Percentiles rank a stretch among this genome's conserved stretches.
Evolutionary conservation across 1,140 invertebrate species (phyloP).

Genomic region (Zaprionus capensis): DNA sequence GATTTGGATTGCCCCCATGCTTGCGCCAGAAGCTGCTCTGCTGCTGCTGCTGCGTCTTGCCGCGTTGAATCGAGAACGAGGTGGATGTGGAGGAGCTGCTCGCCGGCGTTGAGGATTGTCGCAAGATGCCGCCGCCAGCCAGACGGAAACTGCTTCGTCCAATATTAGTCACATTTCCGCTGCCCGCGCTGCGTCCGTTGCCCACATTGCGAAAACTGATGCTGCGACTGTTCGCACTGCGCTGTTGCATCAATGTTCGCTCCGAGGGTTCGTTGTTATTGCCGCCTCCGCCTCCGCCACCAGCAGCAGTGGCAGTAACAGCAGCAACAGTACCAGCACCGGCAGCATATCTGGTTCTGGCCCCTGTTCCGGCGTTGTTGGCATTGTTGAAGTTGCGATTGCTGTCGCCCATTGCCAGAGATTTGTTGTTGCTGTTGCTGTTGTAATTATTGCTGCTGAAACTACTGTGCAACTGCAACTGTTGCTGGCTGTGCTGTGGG

Average conservation of each 20-base stretch:
- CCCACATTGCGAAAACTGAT: constrained; percentile 63
- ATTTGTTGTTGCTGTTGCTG: constrained; percentile 59
- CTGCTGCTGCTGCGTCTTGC: constrained; percentile 46
- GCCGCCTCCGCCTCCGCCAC: background rate
- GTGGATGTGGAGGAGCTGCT: constrained; percentile 39
- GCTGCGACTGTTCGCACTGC: constrained; percentile 40
- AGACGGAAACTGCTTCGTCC: constrained; percentile 67
- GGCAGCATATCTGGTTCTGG: constrained; percentile 21
- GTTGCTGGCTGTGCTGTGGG: constrained; percentile 84
- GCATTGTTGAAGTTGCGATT: constrained; percentile 68
- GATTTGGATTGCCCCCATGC: constrained; percentile 76
- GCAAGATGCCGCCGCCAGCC: constrained; percentile 66
- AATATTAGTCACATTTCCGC: constrained; percentile 24
- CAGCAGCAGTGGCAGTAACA: background rate
- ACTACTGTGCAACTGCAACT: constrained; percentile 77
- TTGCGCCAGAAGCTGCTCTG: constrained; percentile 71
- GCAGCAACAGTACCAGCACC: background rate
- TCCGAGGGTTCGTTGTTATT: constrained; percentile 43
- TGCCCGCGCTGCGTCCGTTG: constrained; percentile 41
- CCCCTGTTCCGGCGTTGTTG: constrained; percentile 9
- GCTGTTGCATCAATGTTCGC: constrained; percentile 58
- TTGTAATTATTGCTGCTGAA: constrained; percentile 57
- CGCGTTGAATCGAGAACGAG: constrained; percentile 23
- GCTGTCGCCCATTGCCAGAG: constrained; percentile 57
- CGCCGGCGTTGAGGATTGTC: constrained; percentile 64